Base-by-base conservation (phyloP, 2,797 vertebrate genomes). In the Cryptoblepharus egeriae region DNA sequence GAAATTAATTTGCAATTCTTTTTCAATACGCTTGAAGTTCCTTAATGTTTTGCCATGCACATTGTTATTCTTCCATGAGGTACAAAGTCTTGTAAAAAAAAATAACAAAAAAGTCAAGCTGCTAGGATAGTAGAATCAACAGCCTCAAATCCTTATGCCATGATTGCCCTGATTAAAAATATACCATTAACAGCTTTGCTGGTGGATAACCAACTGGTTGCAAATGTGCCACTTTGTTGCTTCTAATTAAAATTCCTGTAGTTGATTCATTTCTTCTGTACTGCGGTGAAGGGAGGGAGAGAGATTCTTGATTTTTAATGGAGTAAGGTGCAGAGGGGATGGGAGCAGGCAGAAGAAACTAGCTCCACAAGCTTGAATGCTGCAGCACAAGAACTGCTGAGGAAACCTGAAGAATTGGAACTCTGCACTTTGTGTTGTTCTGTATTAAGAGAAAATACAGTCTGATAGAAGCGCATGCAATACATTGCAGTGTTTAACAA, bases 141-240 rank as follows among this genome's bases (percentile, higher is more conserved):
- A 76, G 32, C 0, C 67, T 88, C 37, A 68, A 65, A 73, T 88
- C 87, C 89, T 88, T 89, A 76, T 91, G 75, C 74, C 85, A 85
- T 86, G 75, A 89, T 92, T 85, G 87, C 90, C 85, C 87, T 89
- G 87, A 91, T 90, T 90, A 93, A 93, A n/a, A 94, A 93, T 93
- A 89, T 57, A 91, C 87, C 85, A 75, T 6, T 87, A 85, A 87
- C 60, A 87, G 60, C 83, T 89, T 82, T 93, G 87, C 28, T 83
- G 13, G 49, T 30, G 39, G 30, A 57, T 64, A 6, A 72, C 85
- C 90, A 92, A 85, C 83, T 90, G 89, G 87, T 82, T 88, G 90
- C 85, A 68, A 89, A 91, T 90, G 91, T 90, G 90, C 70, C 57
- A 89, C 84, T 90, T 87, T 92, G 81, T 92, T 90, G 82, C 87